Percentiles rank a stretch among this genome's conserved stretches.
These are phyloP conservation scores for Rana temporaria DNA, from an alignment of 2,113 vertebrate genomes.

Conservation along the genomic window DNA sequence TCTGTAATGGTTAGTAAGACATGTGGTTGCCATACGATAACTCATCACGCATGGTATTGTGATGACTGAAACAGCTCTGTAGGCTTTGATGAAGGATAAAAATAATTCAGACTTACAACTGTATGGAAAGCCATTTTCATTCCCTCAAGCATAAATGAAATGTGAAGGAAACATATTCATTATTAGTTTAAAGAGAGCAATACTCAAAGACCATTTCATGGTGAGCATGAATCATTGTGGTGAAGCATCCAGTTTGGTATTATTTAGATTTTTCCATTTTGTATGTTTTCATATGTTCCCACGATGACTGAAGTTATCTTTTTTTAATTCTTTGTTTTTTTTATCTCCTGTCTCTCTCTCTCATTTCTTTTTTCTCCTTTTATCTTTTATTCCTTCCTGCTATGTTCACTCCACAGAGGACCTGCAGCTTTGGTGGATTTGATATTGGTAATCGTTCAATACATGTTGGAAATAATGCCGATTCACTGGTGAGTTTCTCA, in stretches of 20 bases:
- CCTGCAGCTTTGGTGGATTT: constrained; percentile 97
- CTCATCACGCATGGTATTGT: not conserved
- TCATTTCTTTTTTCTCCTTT: constrained; percentile 3
- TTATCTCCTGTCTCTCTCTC: not conserved
- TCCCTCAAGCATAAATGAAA: constrained; percentile 23
- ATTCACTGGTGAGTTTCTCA: constrained; percentile 81
- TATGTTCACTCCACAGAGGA: constrained; percentile 80
- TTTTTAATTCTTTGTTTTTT: not conserved
- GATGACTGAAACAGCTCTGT: not conserved
- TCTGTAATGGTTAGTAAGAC: not conserved
- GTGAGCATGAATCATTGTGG: constrained; percentile 62
- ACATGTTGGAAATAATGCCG: constrained; percentile 83
- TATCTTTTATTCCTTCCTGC: not conserved
- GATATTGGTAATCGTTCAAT: constrained; percentile 93
- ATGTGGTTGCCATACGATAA: constrained; percentile 43
- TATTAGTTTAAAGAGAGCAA: constrained; percentile 43
- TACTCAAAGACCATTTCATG: constrained; percentile 56
- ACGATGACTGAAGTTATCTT: not conserved
- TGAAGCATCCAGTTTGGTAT: constrained; percentile 60
- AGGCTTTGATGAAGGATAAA: constrained; percentile 14
- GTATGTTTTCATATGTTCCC: constrained; percentile 58
- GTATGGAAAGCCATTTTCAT: not conserved
- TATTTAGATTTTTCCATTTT: constrained; percentile 64
- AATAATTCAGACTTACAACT: not conserved
- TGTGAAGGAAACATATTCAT: constrained; percentile 21